These are phyloP conservation scores for Ariopsis seemanni DNA, from an alignment of 2,113 vertebrate species.

Conservation along the genomic window DNA sequence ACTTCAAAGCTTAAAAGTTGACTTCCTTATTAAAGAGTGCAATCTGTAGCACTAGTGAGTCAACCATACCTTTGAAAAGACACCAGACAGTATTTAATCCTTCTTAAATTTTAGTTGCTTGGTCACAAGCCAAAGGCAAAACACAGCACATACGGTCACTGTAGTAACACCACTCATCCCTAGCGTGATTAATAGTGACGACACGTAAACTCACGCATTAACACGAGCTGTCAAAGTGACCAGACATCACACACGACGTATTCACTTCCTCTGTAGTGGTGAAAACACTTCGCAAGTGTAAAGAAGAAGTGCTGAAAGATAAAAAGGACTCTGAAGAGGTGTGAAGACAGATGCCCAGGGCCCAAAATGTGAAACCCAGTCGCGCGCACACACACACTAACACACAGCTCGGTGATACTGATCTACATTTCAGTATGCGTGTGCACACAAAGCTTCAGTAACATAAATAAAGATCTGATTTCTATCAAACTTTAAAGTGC, in stretches of 20 bases:
- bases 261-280: not conserved
- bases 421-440: not conserved
- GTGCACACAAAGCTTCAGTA: not conserved
- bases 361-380: not conserved
- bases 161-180: not conserved
- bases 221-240: not conserved
- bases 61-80: not conserved
- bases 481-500: too few species aligned
- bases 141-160: not conserved
- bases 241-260: not conserved
- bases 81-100: not conserved
- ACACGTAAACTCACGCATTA: not conserved
- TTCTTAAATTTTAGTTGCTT: not conserved
- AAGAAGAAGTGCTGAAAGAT: not conserved
- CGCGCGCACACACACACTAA: constrained; percentile 4
- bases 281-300: not conserved
- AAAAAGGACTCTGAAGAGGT: not conserved
- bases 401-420: constrained; percentile 17
- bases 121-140: not conserved
- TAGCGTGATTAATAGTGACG: not conserved
- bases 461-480: too few species aligned
- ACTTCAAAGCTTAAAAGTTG: too few species aligned
- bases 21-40: too few species aligned
- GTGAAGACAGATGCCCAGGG: not conserved
- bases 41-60: not conserved